phyloP scores from a whole-genome alignment of 2,113 vertebrate genomes.

The Oreotrochilus melanogaster region DNA sequence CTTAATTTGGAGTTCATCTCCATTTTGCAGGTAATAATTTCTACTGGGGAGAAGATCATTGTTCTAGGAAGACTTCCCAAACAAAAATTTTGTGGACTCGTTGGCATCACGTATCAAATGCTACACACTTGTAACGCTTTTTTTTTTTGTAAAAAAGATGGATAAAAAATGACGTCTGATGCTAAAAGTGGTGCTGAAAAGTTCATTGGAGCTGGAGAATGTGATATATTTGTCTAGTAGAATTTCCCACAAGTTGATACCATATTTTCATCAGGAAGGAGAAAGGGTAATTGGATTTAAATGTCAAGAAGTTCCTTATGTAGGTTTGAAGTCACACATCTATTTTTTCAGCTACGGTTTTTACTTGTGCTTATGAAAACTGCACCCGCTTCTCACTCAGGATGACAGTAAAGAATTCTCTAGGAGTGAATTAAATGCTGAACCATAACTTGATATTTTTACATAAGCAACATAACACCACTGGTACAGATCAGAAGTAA shows the following conservation, averaged over 20 bases:
- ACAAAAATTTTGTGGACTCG: slow-evolving; percentile 1
- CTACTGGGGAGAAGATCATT: slow-evolving; percentile 22
- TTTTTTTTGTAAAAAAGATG: not conserved
- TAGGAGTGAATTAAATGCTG: slow-evolving; percentile 25
- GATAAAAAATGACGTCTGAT: not conserved
- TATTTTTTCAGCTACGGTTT: slow-evolving; percentile 72
- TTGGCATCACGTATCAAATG: not conserved
- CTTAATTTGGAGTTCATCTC: slow-evolving; percentile 55
- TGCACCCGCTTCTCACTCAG: slow-evolving; percentile 58
- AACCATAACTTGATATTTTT: not conserved
- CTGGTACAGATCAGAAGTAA: not conserved
- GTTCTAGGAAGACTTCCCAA: not conserved
- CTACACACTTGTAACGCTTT: not conserved
- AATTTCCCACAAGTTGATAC: slow-evolving; percentile 57
- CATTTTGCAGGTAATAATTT: slow-evolving; percentile 74
- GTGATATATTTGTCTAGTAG: slow-evolving; percentile 69
- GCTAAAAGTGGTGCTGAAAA: not conserved
- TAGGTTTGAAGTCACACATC: slow-evolving; percentile 70
- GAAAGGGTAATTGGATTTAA: slow-evolving; percentile 87
- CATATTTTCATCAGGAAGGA: slow-evolving; percentile 76
- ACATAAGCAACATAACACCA: not conserved
- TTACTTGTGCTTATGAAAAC: slow-evolving; percentile 71
- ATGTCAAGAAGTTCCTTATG: slow-evolving; percentile 82
- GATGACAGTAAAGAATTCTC: slow-evolving; percentile 40
- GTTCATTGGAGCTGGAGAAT: slow-evolving; percentile 20